Conservation (phyloP, 2,113 vertebrate species). For the Neomonachus schauinslandi region DNA sequence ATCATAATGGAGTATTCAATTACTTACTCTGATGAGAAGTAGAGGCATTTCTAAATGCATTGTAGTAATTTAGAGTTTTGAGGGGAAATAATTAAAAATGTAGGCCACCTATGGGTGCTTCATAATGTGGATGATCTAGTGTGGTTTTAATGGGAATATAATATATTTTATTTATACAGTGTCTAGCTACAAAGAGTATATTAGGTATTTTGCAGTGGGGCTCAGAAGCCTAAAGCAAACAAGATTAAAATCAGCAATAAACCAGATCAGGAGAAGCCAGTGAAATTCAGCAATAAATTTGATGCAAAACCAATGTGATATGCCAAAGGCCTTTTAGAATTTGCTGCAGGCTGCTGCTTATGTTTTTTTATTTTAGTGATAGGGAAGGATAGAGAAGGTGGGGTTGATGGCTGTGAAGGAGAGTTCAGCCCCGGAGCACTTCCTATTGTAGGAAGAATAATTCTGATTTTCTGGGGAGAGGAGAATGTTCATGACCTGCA, state of each 20-base stretch:
- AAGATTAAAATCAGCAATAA: slow-evolving; percentile 82
- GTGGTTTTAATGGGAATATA: slow-evolving; percentile 50
- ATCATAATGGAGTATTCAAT: slow-evolving; percentile 73
- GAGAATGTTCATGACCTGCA: neutral
- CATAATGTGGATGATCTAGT: slow-evolving; percentile 58
- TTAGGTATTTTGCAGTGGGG: slow-evolving; percentile 64
- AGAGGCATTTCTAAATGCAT: slow-evolving; percentile 73
- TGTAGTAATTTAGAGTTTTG: slow-evolving; percentile 76
- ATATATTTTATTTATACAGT: slow-evolving; percentile 70
- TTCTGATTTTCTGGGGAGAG: neutral
- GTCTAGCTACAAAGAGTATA: slow-evolving; percentile 62
- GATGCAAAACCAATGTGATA: slow-evolving; percentile 58
- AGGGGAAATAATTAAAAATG: slow-evolving; percentile 71
- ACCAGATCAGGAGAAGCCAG: slow-evolving; percentile 69
- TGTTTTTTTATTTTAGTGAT: slow-evolving; percentile 35
- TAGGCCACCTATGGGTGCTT: slow-evolving; percentile 75
- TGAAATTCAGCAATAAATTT: slow-evolving; percentile 72
- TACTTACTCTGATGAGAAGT: slow-evolving; percentile 66
- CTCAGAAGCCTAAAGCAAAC: slow-evolving; percentile 74
- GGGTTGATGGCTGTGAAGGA: neutral
- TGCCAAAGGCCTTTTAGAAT: slow-evolving; percentile 58
- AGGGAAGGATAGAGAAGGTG: neutral
- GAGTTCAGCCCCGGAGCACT: slow-evolving; percentile 16
- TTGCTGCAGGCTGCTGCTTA: slow-evolving; percentile 6
- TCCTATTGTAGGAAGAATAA: neutral